Conservation (phyloP, 2,113 vertebrate genomes). For the Emydocephalus ijimae region DNA sequence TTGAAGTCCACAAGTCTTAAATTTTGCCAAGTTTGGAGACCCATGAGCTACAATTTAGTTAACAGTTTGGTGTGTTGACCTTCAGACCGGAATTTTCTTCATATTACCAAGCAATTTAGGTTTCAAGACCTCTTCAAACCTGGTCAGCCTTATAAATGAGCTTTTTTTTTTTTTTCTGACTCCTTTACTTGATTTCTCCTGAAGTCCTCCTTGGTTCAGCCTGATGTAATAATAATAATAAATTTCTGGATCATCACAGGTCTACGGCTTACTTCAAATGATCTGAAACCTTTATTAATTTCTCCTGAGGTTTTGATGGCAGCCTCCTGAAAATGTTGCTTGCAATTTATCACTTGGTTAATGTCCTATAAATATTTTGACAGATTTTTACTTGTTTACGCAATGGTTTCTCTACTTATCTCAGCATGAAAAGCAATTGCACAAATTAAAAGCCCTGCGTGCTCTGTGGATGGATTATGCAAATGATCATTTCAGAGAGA, state of each 20-base stretch:
- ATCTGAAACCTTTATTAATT: not conserved
- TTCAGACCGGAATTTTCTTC: not conserved
- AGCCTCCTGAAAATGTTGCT: not conserved
- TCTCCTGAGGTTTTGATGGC: not conserved
- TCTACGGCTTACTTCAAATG: not conserved
- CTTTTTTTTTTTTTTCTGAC: not conserved
- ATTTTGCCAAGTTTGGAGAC: no score
- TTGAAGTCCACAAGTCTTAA: no score
- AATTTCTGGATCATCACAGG: not conserved
- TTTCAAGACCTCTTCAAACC: not conserved
- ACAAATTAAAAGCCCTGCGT: not conserved
- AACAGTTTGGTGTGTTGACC: not conserved
- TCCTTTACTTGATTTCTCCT: not conserved
- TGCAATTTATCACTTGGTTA: not conserved
- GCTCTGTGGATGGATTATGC: not conserved
- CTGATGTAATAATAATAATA: not conserved
- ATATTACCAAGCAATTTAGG: not conserved
- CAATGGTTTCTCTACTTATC: not conserved
- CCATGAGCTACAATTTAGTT: not conserved
- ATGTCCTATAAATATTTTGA: not conserved
- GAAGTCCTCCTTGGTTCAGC: not conserved
- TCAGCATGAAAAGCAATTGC: not conserved
- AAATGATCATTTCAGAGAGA: not conserved
- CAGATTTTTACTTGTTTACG: not conserved
- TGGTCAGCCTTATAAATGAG: not conserved